Base-by-base conservation (phyloP, 2,888 invertebrate genomes). In the Macrosiphum euphorbiae region DNA sequence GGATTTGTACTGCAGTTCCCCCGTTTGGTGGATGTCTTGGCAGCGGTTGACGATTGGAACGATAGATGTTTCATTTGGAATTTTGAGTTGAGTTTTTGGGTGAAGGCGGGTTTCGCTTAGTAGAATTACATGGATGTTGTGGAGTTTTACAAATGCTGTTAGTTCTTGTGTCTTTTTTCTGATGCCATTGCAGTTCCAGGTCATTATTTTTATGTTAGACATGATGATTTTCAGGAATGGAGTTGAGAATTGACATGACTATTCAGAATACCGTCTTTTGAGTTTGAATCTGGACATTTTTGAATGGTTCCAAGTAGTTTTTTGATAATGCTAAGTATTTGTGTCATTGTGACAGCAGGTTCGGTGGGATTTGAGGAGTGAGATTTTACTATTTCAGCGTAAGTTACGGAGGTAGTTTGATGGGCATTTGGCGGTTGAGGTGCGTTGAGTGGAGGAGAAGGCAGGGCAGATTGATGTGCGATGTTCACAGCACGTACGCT, bases 141-240 rank as follows among this genome's bases (percentile, higher is more conserved):
- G 47, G 3, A 28, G n/a, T 52, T 88, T 88, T 0, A 52, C n/a
- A 10, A 88, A 88, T 3, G n/a, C 20, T 4, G 5, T 88, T 52
- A 88, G 35, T 88, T 88, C 50, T 52, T 50, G 16, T 86, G 11
- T 86, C 13, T 50, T 47, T 10, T 88, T 13, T 1, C 5, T 28
- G 5, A 88, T 52, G 24, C 88, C 88, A 52, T 88, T 52, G 35
- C 88, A 88, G 88, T 88, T 88, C 88, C 52, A 88, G 1, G 52
- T 35, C n/a, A 88, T 13, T 35, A 52, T 88, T 88, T 44, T 88
- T 5, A 52, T 7, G 85, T 85, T 28, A 41, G 44, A 7, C 85
- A 85, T 85, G 41, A 28, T 41, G 41, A 20, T 44, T 47, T 24
- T 44, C 11, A 8, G 85, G 85, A 8, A 85, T 47, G 85, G 16